These are phyloP conservation scores for Branchellion lobata DNA, from an alignment of 2,888 invertebrate genomes.

Conservation along the genomic window DNA sequence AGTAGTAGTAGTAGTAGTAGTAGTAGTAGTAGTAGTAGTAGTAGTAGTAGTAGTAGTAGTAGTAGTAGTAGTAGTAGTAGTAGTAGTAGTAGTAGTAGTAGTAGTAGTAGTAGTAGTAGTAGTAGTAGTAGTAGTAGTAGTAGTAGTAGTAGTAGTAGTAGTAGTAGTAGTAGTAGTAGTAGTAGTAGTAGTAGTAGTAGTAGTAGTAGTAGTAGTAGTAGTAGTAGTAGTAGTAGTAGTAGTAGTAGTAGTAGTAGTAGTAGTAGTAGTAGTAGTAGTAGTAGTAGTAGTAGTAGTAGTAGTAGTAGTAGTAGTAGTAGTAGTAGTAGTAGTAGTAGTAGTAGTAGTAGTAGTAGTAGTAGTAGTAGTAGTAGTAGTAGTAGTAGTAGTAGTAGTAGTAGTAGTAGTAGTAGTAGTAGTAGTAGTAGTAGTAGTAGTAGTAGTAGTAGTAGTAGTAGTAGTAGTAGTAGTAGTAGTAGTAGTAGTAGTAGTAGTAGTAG, in stretches of 20 bases:
- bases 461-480: slow-evolving; percentile 9
- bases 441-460: slow-evolving; percentile 23
- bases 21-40: background rate
- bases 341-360: slow-evolving; percentile 12
- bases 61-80: slow-evolving; percentile 2
- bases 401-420: slow-evolving; percentile 8
- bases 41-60: background rate
- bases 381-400: slow-evolving; percentile 28
- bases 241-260: slow-evolving; percentile 15
- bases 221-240: slow-evolving; percentile 7
- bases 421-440: slow-evolving; percentile 1
- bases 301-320: background rate
- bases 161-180: slow-evolving; percentile 7
- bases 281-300: slow-evolving; percentile 15
- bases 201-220: slow-evolving; percentile 20
- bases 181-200: slow-evolving; percentile 16
- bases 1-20: slow-evolving; percentile 1
- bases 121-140: slow-evolving; percentile 23
- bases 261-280: slow-evolving; percentile 14
- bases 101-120: slow-evolving; percentile 6
- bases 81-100: slow-evolving; percentile 4
- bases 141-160: slow-evolving; percentile 27
- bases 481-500: slow-evolving; percentile 10
- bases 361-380: background rate
- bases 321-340: slow-evolving; percentile 25